Evolutionary conservation across 2,113 vertebrate genomes (phyloP), one percentile per base, ranked within the genome.

Genomic region (Typhlomys cinereus): DNA sequence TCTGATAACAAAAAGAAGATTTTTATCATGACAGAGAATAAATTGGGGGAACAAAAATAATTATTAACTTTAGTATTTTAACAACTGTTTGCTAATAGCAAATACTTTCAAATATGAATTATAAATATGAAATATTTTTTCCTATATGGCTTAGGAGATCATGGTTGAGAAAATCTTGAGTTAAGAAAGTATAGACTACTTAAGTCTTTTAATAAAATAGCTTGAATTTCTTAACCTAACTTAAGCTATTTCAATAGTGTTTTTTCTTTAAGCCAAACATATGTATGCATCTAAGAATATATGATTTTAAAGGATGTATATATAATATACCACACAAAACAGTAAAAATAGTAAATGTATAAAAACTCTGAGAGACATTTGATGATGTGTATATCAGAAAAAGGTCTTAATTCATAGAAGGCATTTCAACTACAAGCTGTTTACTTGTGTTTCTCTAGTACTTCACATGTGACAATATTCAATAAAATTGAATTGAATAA

Each of bases 131-230:
- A 31, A 74, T 57, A 67, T 50, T 27, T 79, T 4, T 71, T 88
- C 23, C 69, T 25, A 75, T 21, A 25, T 57, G 31, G 29, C 8
- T 91, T 62, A 54, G 48, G 14, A 93, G 34, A 89, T 34, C 54
- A 88, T 44, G 10, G 12, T 25, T 41, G 4, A 29, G 59, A 78
- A 74, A 67, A 7, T 10, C 5, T 13, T 52, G 21, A 61, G 14
- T 91, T 84, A 48, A 4, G 29, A 79, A 85, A 75, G 29, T 83
- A 76, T 18, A 81, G 67, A 66, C 41, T 62, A 66, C 67, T 93
- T 89, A 78, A 85, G 23, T 82, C 48, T 86, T 94, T 73, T 62
- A 83, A 91, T 59, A 85, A 83, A 89, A 78, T 48, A 84, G 12
- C 18, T 36, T 73, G 27, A 79, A 71, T 79, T 54, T 59, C 46